These are phyloP conservation scores for Diplosoma virens DNA, from an alignment of 23 tunicate genomes.

Conservation along the genomic window DNA sequence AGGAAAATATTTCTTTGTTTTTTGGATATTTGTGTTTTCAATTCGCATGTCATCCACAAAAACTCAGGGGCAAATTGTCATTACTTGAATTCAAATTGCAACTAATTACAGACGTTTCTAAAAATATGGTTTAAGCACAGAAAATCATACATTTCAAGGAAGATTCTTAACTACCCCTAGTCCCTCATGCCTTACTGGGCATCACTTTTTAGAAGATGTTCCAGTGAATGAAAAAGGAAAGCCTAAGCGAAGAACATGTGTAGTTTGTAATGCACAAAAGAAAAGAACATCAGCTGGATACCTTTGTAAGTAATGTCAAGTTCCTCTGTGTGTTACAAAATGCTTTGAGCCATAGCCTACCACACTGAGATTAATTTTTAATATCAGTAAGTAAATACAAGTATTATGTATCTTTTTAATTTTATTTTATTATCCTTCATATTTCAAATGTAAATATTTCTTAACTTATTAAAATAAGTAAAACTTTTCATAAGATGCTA, in stretches of 20 bases:
- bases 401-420: background rate
- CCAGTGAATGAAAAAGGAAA: background rate
- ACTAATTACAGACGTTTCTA: background rate
- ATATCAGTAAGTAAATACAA: background rate
- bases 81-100: constrained; percentile 1
- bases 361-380: background rate
- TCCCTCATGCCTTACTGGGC: constrained; percentile 1
- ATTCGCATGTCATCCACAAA: background rate
- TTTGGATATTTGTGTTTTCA: constrained; percentile 4
- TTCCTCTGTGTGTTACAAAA: background rate
- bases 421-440: background rate
- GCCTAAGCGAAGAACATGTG: background rate
- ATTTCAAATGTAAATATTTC: background rate
- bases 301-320: background rate
- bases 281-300: too few relatives aligned
- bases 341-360: background rate
- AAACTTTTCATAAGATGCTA: background rate
- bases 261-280: too few relatives aligned
- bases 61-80: background rate
- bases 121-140: constrained; percentile 1
- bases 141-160: background rate
- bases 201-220: constrained; percentile 1
- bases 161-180: background rate
- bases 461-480: background rate
- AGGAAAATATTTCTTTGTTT: background rate